Percentiles rank a stretch among this genome's conserved stretches.
These are phyloP conservation scores for Oryzias dopingdopingensis DNA, from an alignment of 2,797 vertebrate species.

Conservation along the genomic window DNA sequence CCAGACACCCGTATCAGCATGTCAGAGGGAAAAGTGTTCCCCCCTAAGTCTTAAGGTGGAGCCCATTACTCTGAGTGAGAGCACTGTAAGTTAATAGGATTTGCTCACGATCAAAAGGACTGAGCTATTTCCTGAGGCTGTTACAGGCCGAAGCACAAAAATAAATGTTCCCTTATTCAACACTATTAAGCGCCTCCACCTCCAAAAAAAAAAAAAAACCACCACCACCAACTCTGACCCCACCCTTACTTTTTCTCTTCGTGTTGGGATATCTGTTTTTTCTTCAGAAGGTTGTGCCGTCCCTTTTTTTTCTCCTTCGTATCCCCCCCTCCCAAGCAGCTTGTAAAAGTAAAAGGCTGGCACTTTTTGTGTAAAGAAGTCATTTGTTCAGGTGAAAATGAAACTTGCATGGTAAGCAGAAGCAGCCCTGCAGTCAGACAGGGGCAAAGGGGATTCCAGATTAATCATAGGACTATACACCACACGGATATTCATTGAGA, in stretches of 20 bases:
- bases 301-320: slow-evolving; percentile 15
- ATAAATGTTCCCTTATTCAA: slow-evolving; percentile 81
- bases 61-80: slow-evolving; percentile 77
- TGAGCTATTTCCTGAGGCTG: slow-evolving; percentile 77
- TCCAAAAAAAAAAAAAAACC: slow-evolving; percentile 26
- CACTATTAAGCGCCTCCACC: slow-evolving; percentile 52
- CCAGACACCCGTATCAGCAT: slow-evolving; percentile 72
- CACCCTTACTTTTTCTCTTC: slow-evolving; percentile 40
- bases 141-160: slow-evolving; percentile 78
- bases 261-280: slow-evolving; percentile 69
- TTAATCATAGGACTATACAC: slow-evolving; percentile 73
- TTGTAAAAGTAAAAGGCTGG: slow-evolving; percentile 76
- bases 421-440: slow-evolving; percentile 50
- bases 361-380: slow-evolving; percentile 77
- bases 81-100: slow-evolving; percentile 80
- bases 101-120: slow-evolving; percentile 76
- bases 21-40: slow-evolving; percentile 67
- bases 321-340: slow-evolving; percentile 42
- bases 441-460: slow-evolving; percentile 69
- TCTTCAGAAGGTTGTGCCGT: slow-evolving; percentile 58
- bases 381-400: slow-evolving; percentile 79
- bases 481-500: slow-evolving; percentile 69
- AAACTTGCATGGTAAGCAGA: slow-evolving; percentile 75
- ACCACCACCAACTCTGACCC: slow-evolving; percentile 49
- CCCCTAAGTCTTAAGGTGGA: slow-evolving; percentile 73